Base-by-base conservation (phyloP, 1,140 invertebrate species). In the Monomorium pharaonis region DNA sequence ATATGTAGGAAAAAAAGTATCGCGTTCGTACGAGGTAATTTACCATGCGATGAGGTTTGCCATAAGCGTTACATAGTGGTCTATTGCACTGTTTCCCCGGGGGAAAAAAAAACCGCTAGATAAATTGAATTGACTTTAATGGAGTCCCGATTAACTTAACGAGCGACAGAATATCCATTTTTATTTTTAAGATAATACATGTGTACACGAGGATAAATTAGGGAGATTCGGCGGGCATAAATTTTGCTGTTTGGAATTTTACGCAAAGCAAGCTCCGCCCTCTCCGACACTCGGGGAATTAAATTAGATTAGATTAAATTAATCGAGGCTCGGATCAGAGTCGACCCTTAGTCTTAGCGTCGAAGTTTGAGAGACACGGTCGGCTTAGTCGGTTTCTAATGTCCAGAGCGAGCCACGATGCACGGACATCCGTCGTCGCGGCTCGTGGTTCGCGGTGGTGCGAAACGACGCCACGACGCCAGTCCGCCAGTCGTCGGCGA, bases 401-500 rank as follows among this genome's bases (percentile, higher is more conserved):
- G n/a, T 3, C 51, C 21, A 21, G 74, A 65, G 58, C 21, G 58
- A 65, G 58, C 42, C 58, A 49, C 42, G 12, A 37, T 56, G 18
- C 44, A 12, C n/a, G 47, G n/a, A 65, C 3, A 33, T 63, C 62
- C 51, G 69, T n/a, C 6, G 37, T 42, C 49, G 9, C 6, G 18
- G n/a, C 12, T 37, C 49, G 6, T 7, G 12, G 30, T 7, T 18
- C 21, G 44, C 7, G 51, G 21, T 21, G 16, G 51, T 33, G 30
- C 30, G 33, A 70, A 30, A 70, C n/a, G n/a, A n/a, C n/a, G n/a
- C n/a, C n/a, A n/a, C n/a, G n/a, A n/a, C n/a, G n/a, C n/a, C n/a
- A n/a, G n/a, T n/a, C n/a, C n/a, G n/a, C n/a, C 77, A 69, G 77
- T 80, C 30, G 21, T 69, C 21, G 33, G 33, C 21, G 47, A 54